These are phyloP conservation scores for Zaprionus africanus DNA, from an alignment of 1,140 invertebrate species.

Conservation along the genomic window DNA sequence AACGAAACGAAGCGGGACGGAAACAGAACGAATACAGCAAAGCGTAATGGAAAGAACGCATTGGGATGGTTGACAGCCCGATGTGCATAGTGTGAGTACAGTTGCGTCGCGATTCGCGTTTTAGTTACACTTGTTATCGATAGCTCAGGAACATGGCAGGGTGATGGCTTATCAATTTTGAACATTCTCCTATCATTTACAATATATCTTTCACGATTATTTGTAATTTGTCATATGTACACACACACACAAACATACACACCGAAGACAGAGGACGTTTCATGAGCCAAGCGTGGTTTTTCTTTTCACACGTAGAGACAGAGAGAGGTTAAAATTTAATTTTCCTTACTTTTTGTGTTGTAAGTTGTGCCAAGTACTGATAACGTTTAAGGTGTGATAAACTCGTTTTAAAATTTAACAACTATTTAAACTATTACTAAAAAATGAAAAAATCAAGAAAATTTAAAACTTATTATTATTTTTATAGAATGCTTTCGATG, in stretches of 20 bases:
- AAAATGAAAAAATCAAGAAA: conserved; percentile 40
- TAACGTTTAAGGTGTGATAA: conserved; percentile 84
- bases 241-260: conserved; percentile 11
- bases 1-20: not conserved
- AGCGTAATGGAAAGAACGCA: not conserved
- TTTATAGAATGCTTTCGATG: conserved; percentile 71
- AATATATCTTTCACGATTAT: conserved; percentile 22
- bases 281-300: conserved; percentile 20
- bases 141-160: conserved; percentile 26
- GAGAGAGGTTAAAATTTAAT: conserved; percentile 54
- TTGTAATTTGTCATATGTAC: conserved; percentile 34
- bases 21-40: not conserved
- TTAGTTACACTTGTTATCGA: conserved; percentile 9
- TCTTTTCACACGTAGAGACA: conserved; percentile 35
- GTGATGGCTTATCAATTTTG: conserved; percentile 30
- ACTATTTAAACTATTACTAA: conserved; percentile 80
- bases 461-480: conserved; percentile 56
- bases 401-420: conserved; percentile 82
- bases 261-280: conserved; percentile 19
- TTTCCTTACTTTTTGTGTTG: conserved; percentile 78
- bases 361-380: conserved; percentile 84
- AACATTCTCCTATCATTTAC: conserved; percentile 35
- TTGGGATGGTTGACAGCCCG: not conserved
- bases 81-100: not conserved
- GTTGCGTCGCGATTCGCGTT: not conserved